Base-by-base conservation (phyloP, 2,888 invertebrate genomes). In the Sphinx pinastri region DNA sequence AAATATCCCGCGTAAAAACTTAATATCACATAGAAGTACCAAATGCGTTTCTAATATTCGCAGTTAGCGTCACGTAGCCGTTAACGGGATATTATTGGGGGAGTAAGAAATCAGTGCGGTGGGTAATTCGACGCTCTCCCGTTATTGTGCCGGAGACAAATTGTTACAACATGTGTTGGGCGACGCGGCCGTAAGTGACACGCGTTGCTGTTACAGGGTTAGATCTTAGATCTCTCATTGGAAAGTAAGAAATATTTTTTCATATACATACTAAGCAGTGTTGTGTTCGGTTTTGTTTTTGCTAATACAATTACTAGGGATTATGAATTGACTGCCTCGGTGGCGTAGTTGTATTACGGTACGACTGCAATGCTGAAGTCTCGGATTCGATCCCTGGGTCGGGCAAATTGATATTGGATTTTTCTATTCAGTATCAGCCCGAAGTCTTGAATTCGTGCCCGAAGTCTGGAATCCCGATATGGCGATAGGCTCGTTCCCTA, bases 121-220 rank as follows among this genome's bases (percentile, higher is more conserved):
- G 69, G 72, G 72, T 77, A 77, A 79, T 78, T 73, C 66, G 49
- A 66, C 68, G 55, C 66, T 66, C 67, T 51, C 59, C 60, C 75
- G 75, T 79, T 84, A 83, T 86, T 84, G 83, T 83, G 75, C 70
- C 47, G 68, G 76, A 82, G 83, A 87, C 84, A 84, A 84, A 86
- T 86, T 81, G 79, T 79, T 80, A 77, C 82, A 80, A 81, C 87
- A 85, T 80, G 79, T 85, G 85, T 81, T 74, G 78, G 76, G 76
- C 76, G 77, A 58, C 70, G 38, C 51, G 67, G 47, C 31, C 51
- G 49, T 70, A 38, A 16, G 16, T 8, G 38, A 12, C 10, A 7
- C 38, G 51, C 57, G 67, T 58, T 70, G 19, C 5, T 19, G 47
- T 31, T 12, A 0, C 12, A 47, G 51, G 4, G 0, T 66, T 69